Base-by-base conservation (phyloP, 2,888 invertebrate species). In the Sarcophaga rosellei region DNA sequence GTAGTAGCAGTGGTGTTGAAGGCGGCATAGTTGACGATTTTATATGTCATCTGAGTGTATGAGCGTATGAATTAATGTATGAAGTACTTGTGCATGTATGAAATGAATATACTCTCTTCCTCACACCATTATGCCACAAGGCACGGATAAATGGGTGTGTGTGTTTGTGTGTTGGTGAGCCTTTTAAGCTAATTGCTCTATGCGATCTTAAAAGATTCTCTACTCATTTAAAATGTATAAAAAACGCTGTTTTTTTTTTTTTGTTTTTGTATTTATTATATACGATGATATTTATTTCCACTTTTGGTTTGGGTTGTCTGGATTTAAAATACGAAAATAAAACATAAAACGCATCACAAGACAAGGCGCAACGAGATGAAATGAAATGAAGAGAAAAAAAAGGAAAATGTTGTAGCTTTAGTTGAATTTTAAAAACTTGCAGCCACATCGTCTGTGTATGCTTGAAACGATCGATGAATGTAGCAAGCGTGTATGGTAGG, bases 141-240 rank as follows among this genome's bases (percentile, higher is more conserved):
- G 1, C 35, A 35, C 10, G 35, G 8, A 35, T 35, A 35, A 1
- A 35, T 35, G 8, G 35, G 35, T 70, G 17, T 61, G 11, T n/a
- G 2, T n/a, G 20, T 72, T 20, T 21, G 47, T 70, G 76, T 59
- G 10, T 61, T 21, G 63, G 21, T 57, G 74, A 69, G 84, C 76
- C 80, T 86, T 70, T 83, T 66, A 81, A 83, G 80, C 63, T 86
- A 86, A 86, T 83, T 81, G 81, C 82, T 80, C 63, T 59, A 66
- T 68, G 80, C 44, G 70, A 79, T 80, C 78, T 69, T 75, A 23
- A 74, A 75, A 53, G 75, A 81, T 81, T 17, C 17, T 72, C 65
- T 72, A 66, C 65, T 78, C 78, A 70, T 59, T 57, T 59, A 66
- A 74, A 66, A 65, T 59, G 15, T 20, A 61, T 20, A 10, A 17